phyloP scores from a whole-genome alignment of 2,888 invertebrate species.

The Microdon myrmicae region DNA sequence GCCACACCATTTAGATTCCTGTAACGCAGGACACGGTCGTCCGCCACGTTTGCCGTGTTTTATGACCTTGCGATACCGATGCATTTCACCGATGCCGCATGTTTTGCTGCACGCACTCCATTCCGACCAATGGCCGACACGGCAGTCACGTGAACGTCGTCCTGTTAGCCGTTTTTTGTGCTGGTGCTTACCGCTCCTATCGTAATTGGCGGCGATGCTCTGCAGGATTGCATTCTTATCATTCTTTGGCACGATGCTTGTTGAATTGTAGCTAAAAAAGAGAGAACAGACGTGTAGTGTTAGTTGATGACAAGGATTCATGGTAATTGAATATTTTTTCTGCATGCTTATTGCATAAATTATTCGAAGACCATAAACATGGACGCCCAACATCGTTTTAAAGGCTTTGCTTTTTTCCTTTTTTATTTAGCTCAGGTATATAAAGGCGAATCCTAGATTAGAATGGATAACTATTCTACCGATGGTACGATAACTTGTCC shows the following conservation, averaged over 20 bases:
- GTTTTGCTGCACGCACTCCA: conserved; percentile 90
- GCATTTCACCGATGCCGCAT: conserved; percentile 89
- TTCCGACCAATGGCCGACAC: conserved; percentile 85
- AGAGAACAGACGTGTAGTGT: conserved; percentile 3
- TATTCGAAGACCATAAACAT: no score
- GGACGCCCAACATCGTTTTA: no score
- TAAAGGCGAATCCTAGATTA: no score
- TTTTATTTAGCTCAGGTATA: no score
- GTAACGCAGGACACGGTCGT: conserved; percentile 82
- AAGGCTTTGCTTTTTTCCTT: no score
- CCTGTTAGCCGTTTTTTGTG: conserved; percentile 60
- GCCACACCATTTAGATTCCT: conserved; percentile 90
- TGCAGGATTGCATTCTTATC: conserved; percentile 77
- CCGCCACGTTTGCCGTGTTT: conserved; percentile 84
- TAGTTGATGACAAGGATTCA: no score
- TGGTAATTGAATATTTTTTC: no score
- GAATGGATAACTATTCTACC: no score
- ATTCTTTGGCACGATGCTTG: conserved; percentile 68
- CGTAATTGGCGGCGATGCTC: conserved; percentile 77
- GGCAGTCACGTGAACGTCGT: conserved; percentile 81
- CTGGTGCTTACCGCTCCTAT: conserved; percentile 65
- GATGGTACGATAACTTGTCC: no score
- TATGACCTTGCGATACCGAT: conserved; percentile 80
- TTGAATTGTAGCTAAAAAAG: conserved; percentile 59
- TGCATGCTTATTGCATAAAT: no score